A percentile compares a stretch with the other conserved stretches of the same genome.
Conservation (phyloP, 2,113 vertebrate genomes). For the Bubo bubo region DNA sequence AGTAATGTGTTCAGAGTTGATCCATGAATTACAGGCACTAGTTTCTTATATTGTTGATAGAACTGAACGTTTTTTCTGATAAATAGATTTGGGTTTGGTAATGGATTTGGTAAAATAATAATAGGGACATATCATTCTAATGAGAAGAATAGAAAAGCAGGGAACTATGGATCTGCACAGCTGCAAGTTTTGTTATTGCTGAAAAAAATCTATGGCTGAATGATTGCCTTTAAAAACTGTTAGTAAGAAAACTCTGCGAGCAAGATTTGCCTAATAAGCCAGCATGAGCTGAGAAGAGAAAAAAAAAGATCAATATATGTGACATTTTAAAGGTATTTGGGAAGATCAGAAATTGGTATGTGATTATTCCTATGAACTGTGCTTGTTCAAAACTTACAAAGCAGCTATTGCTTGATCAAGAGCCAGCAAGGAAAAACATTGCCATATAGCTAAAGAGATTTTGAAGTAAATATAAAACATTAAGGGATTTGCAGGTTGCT, state of each 20-base stretch:
- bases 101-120: not conserved
- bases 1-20: not conserved
- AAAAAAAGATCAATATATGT: not conserved
- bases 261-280: constrained; percentile 17
- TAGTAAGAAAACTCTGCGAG: not conserved
- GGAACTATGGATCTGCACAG: not conserved
- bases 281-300: not conserved
- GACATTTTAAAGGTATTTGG: constrained; percentile 18
- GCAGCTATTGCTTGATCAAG: not conserved
- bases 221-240: not conserved
- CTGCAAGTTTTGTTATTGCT: not conserved
- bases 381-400: constrained; percentile 16
- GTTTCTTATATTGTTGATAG: not conserved
- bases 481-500: not conserved
- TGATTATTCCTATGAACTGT: not conserved
- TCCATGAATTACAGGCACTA: not conserved
- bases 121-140: not conserved
- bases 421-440: not conserved
- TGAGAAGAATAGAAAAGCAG: not conserved
- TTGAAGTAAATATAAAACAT: not conserved
- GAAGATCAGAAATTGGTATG: not conserved
- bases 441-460: not conserved
- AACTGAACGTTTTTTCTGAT: not conserved
- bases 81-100: not conserved
- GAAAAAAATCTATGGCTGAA: not conserved